Conservation (phyloP, 1,140 invertebrate species). For the Trichonephila inaurata region DNA sequence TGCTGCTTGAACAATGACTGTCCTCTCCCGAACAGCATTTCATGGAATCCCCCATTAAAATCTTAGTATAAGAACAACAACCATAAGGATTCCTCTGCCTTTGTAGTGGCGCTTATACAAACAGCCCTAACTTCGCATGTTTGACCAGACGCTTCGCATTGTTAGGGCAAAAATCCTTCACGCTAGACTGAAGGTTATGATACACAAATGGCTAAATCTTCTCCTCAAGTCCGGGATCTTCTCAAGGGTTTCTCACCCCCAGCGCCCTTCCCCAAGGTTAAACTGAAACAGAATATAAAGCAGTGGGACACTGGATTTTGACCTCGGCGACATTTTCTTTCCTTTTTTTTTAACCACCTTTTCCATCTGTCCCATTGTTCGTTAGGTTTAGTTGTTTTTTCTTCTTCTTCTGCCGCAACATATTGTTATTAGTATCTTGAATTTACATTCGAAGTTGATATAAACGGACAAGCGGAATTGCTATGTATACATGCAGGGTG, state of each 20-base stretch:
- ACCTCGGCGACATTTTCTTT: slow-evolving; percentile 2
- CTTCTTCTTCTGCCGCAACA: too few relatives aligned
- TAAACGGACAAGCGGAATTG: slow-evolving; percentile 6
- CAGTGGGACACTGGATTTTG: slow-evolving; percentile 53
- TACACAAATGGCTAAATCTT: slow-evolving; percentile 39
- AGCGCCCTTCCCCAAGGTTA: slow-evolving; percentile 8
- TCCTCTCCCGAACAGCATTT: not conserved
- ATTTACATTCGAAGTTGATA: slow-evolving; percentile 24
- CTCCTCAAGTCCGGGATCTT: slow-evolving; percentile 7
- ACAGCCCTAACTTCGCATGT: not conserved
- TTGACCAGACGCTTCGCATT: slow-evolving; percentile 1
- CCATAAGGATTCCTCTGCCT: not conserved
- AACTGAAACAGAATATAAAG: slow-evolving; percentile 44
- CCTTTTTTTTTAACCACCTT: not conserved
- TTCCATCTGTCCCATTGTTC: slow-evolving; percentile 15
- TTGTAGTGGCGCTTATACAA: slow-evolving; percentile 28
- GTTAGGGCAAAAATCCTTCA: slow-evolving; percentile 18
- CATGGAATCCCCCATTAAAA: not conserved
- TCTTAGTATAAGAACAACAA: not conserved
- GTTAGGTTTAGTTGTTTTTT: not conserved
- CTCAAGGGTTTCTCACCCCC: slow-evolving; percentile 31
- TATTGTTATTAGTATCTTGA: slow-evolving; percentile 23
- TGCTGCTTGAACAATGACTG: too few relatives aligned
- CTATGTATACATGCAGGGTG: not conserved
- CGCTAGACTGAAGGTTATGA: slow-evolving; percentile 29